Percentiles rank a stretch among this genome's conserved stretches.
These are phyloP conservation scores for Sarcophilus harrisii DNA, from an alignment of 2,797 vertebrate genomes.

Conservation along the genomic window DNA sequence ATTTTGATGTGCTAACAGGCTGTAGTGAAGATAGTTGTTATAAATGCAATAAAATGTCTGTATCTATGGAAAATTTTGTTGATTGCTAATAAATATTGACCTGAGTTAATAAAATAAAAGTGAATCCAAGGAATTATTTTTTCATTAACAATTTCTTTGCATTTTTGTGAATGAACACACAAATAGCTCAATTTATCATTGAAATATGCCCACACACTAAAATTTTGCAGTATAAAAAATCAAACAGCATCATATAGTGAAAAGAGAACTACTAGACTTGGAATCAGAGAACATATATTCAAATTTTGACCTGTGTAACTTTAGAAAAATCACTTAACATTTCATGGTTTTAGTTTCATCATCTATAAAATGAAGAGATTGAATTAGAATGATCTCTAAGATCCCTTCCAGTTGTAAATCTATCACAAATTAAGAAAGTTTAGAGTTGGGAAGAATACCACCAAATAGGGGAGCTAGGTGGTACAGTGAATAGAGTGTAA, in stretches of 20 bases:
- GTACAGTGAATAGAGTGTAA: background rate
- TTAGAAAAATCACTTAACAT: background rate
- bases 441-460: background rate
- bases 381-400: background rate
- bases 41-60: background rate
- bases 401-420: background rate
- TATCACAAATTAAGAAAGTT: background rate
- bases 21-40: background rate
- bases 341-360: background rate
- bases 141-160: slow-evolving; percentile 17
- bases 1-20: background rate
- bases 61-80: background rate
- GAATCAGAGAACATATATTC: background rate
- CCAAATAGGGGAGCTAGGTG: background rate
- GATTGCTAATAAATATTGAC: slow-evolving; percentile 14
- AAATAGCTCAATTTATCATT: background rate
- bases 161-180: background rate
- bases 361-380: background rate
- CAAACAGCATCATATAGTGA: background rate
- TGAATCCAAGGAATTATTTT: background rate
- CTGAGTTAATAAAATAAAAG: background rate
- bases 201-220: background rate
- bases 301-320: background rate
- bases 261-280: background rate
- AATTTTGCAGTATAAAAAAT: background rate